These are phyloP conservation scores for Mesocentrotus franciscanus DNA, from an alignment of 53 echinoderm and acorn worm species.

Conservation along the genomic window DNA sequence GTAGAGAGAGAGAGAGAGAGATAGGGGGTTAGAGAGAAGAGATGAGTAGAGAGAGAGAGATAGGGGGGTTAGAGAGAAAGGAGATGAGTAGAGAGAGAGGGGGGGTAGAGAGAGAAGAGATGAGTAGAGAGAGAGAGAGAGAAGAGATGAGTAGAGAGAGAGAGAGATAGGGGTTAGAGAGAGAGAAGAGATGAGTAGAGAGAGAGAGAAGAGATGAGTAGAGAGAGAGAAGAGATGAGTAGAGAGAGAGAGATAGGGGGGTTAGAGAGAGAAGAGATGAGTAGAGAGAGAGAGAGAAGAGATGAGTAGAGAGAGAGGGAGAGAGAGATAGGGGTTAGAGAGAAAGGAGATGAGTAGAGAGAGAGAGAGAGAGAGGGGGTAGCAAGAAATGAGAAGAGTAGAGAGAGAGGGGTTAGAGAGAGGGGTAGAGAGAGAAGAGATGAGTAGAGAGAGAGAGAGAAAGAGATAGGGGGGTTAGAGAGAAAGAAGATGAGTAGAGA, in stretches of 20 bases:
- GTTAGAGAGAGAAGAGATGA: no score
- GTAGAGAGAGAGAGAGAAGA: no score
- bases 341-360: background rate
- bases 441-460: background rate
- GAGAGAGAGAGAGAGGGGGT: background rate
- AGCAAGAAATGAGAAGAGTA: no score
- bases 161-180: no score
- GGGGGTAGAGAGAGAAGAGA: background rate
- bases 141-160: background rate
- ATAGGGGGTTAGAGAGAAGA: background rate
- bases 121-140: background rate
- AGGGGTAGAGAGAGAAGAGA: no score
- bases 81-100: background rate
- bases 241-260: no score
- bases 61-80: no score
- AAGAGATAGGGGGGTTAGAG: background rate
- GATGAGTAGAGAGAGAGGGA: background rate
- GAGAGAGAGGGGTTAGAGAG: no score
- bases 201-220: background rate
- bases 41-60: background rate
- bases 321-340: background rate
- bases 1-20: background rate
- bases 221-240: background rate
- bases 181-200: background rate
- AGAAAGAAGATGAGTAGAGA: no score